Evolutionary conservation across 1,140 invertebrate species (phyloP), one percentile per base, ranked within the genome.

Genomic region (Brachionus paranguensis): DNA sequence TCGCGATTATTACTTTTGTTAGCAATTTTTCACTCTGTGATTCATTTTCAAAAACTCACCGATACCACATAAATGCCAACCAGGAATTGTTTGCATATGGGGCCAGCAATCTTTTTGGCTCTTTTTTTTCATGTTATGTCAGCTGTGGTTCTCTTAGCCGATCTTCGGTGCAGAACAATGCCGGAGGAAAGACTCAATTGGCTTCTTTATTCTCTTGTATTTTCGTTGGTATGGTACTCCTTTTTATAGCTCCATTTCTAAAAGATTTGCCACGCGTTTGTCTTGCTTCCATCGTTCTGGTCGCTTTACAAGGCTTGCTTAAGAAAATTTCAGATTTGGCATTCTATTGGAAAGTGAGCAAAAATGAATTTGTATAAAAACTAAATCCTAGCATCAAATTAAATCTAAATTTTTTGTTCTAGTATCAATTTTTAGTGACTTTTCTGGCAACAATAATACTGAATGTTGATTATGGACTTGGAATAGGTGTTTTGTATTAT

Each of bases 21-120:
- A 93, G 97, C 43, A 93, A 94, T 3, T 94, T 98, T 90, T 97
- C 96, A 0, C 94, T 98, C 94, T 94, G 93, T 0, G 91, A 96
- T 83, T 95, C 96, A 65, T 94, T 97, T 88, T 94, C 95, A 1
- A 92, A 93, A 85, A 96, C 95, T 88, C 91, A 94, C 79, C 93
- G 93, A 85, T 98, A 98, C 87, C 92, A 94, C 85, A 91, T 98
- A 1, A 92, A 95, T 85, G 91, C 94, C 0, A 97, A 96, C 89
- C 96, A 98, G 89, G 91, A 92, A 85, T 86, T 92, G 78, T 85
- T 91, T 50, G 91, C 91, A 5, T 88, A 91, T 85, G 91, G 91
- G n/a, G 84, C 89, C 6, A 88, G 87, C 24, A 91, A 91, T 83
- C 81, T 91, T 5, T 78, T 91, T 29, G 87, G 89, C 43, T 91